phyloP scores from a whole-genome alignment of 2,797 vertebrate genomes.

The Lagocephalus sceleratus region DNA sequence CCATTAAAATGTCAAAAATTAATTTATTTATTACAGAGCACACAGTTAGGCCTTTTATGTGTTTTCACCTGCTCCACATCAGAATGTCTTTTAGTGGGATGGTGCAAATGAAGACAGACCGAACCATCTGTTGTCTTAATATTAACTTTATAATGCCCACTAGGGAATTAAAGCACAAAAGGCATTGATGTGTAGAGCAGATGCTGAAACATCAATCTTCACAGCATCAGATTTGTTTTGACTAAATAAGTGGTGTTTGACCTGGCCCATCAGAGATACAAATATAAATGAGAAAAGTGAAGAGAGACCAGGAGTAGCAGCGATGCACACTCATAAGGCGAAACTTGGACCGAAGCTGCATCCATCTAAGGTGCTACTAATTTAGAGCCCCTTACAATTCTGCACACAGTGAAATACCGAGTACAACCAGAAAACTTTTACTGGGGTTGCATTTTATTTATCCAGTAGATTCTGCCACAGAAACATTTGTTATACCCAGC shows the following conservation, averaged over 20 bases:
- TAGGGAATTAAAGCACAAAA: constrained; percentile 40
- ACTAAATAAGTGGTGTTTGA: no score
- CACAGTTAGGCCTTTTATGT: constrained; percentile 47
- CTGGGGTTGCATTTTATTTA: constrained; percentile 61
- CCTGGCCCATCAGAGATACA: constrained; percentile 10
- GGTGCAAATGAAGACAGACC: constrained; percentile 41
- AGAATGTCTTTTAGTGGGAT: constrained; percentile 44
- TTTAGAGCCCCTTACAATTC: constrained; percentile 48
- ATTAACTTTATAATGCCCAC: constrained; percentile 56
- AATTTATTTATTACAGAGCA: constrained; percentile 35
- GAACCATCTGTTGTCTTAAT: constrained; percentile 59
- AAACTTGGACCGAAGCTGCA: constrained; percentile 24
- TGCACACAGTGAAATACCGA: constrained; percentile 37
- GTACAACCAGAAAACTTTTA: constrained; percentile 57
- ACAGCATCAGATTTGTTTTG: constrained; percentile 1
- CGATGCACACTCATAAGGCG: not conserved
- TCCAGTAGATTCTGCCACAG: constrained; percentile 57
- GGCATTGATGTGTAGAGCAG: constrained; percentile 40
- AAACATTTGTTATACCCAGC: constrained; percentile 65
- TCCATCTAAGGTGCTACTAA: constrained; percentile 46
- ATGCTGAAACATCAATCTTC: constrained; percentile 26
- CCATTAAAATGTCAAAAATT: constrained; percentile 44
- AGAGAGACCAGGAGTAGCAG: no score
- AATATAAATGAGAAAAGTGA: not conserved
- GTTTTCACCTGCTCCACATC: constrained; percentile 42